Evolutionary conservation across 2,797 vertebrate genomes (phyloP).

Genomic region (Anableps anableps): DNA sequence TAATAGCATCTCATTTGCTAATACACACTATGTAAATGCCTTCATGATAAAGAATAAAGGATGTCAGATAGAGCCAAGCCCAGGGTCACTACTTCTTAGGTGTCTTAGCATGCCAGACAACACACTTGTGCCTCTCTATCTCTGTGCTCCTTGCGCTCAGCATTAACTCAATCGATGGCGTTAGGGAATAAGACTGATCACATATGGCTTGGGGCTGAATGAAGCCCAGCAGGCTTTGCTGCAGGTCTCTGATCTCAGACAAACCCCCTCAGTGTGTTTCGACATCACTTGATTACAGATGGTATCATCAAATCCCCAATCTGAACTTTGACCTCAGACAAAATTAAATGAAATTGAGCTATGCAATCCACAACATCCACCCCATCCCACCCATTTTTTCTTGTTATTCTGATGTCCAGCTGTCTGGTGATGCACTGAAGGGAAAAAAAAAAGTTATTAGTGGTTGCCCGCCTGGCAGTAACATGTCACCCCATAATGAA

Average conservation of each 20-base stretch:
- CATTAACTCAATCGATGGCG: conserved; percentile 51
- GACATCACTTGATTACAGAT: conserved; percentile 65
- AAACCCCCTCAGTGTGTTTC: conserved; percentile 36
- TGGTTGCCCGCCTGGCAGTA: conserved; percentile 21
- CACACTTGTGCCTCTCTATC: conserved; percentile 23
- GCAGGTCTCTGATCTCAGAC: conserved; percentile 34
- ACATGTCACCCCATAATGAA: conserved; percentile 57
- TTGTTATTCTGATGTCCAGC: conserved; percentile 41
- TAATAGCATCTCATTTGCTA: conserved; percentile 58
- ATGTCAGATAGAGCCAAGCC: conserved; percentile 45
- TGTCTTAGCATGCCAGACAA: conserved; percentile 29
- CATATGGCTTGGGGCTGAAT: conserved; percentile 32
- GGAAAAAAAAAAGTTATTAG: conserved; percentile 22
- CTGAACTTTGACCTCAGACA: conserved; percentile 60
- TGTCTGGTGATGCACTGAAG: conserved; percentile 18
- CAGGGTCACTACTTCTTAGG: conserved; percentile 40
- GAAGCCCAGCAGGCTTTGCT: conserved; percentile 19
- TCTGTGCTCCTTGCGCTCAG: conserved; percentile 28
- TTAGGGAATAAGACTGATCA: conserved; percentile 53
- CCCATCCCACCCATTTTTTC: conserved; percentile 5
- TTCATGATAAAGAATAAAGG: conserved; percentile 42
- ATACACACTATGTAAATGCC: conserved; percentile 50
- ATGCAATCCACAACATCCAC: conserved; percentile 23
- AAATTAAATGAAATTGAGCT: conserved; percentile 61
- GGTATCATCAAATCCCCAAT: conserved; percentile 53